Evolutionary conservation across 1,140 invertebrate species (phyloP), one percentile per base, ranked within the genome.

Genomic region (Dendroctonus ponderosae): DNA sequence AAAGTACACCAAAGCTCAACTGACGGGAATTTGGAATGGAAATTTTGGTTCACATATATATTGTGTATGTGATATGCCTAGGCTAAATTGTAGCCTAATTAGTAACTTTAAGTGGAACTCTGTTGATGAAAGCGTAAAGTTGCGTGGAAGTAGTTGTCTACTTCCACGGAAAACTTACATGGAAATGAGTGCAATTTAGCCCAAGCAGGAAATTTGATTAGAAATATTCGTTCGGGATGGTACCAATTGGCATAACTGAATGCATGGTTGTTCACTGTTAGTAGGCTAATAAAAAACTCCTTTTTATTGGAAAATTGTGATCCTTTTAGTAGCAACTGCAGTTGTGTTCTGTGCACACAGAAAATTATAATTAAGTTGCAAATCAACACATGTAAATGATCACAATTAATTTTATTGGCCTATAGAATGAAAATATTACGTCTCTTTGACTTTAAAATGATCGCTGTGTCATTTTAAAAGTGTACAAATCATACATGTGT

Each of bases 401-500:
- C 26, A 26, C 12, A 46, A 51, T 12, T 15, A 26, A 26, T 51
- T 51, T 56, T 56, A 56, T 56, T 41, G n/a, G 53, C 53, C 53
- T 56, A 53, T 63, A 69, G 63, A 69, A 56, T 56, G 53, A 42
- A 56, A 56, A 56, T 40, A 42, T 53, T 57, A 68, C 65, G 75
- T 77, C 75, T 77, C 75, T 76, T 75, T 77, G 75, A 75, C 75
- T 77, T 77, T 76, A 77, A 77, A 68, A 71, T 71, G 67, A 68
- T 67, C 64, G 48, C 12, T 67, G 57, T 65, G 68, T 70, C 69
- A 68, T 72, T 70, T 70, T 66, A 66, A 66, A 62, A 66, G 59
- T 70, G 48, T 69, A 69, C 26, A 68, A 62, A 56, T 56, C 70
- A 67, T 67, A 38, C 44, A 44, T 6, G 40, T 40, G 59, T 69